These are phyloP conservation scores for Drosophila atripex DNA, from an alignment of 2,888 invertebrate species.

Conservation along the genomic window DNA sequence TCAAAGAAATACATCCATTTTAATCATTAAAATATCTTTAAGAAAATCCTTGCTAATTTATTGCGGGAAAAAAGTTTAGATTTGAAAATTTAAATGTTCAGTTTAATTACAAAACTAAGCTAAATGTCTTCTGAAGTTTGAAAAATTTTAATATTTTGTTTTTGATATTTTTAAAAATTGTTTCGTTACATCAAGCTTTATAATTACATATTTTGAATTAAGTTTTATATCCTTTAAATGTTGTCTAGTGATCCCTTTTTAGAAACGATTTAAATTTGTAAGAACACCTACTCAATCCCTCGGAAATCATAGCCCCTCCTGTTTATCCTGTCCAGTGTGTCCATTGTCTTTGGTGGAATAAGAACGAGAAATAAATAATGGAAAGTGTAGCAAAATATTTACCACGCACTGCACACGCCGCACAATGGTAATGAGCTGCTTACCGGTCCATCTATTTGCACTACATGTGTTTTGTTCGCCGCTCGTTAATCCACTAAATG, in stretches of 20 bases:
- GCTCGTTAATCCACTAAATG: constrained; percentile 78
- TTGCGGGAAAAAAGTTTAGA: too few species aligned
- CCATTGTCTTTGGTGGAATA: constrained; percentile 17
- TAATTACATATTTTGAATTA: too few species aligned
- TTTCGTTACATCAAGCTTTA: neutral
- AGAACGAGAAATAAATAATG: constrained; percentile 45
- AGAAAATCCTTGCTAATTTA: too few species aligned
- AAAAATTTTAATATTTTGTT: too few species aligned
- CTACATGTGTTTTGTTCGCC: constrained; percentile 56
- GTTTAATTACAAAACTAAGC: too few species aligned
- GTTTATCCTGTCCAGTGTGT: constrained; percentile 10
- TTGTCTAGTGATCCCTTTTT: neutral
- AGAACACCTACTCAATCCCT: constrained; percentile 3
- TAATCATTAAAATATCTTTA: too few species aligned
- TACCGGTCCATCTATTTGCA: constrained; percentile 46
- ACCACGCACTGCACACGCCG: constrained; percentile 72
- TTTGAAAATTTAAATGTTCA: too few species aligned
- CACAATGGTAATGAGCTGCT: constrained; percentile 79
- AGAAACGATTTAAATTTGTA: neutral
- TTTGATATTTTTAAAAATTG: too few species aligned
- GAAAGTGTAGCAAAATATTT: constrained; percentile 77
- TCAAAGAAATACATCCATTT: too few species aligned
- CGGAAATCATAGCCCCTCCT: neutral
- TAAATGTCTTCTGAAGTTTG: too few species aligned
- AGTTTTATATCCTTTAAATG: too few species aligned